phyloP scores from a whole-genome alignment of 2,888 invertebrate species.

The Calliopum simillimum region DNA sequence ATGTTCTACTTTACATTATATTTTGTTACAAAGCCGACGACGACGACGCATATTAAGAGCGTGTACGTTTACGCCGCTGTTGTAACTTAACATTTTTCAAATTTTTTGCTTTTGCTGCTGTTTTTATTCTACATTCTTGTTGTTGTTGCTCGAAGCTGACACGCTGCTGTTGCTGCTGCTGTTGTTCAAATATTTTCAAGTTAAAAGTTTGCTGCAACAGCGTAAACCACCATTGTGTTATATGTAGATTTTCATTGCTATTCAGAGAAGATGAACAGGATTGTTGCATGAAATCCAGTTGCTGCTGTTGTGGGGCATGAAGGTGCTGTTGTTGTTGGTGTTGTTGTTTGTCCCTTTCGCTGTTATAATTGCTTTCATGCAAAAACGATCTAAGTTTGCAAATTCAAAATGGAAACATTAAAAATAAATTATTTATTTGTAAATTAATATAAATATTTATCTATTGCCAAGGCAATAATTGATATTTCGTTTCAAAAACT shows the following conservation, averaged over 20 bases:
- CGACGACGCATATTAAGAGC: slow-evolving; percentile 1
- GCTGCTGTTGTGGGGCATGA: slow-evolving; percentile 32
- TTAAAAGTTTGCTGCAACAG: slow-evolving; percentile 62
- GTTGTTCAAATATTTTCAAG: slow-evolving; percentile 46
- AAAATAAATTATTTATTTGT: too few relatives aligned
- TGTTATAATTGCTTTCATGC: slow-evolving; percentile 53
- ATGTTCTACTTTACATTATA: neutral
- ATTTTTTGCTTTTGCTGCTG: too few relatives aligned
- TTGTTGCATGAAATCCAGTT: slow-evolving; percentile 37
- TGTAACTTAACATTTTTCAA: too few relatives aligned
- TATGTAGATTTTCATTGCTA: slow-evolving; percentile 52
- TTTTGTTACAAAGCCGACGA: neutral
- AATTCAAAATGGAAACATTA: neutral
- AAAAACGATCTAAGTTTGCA: slow-evolving; percentile 56
- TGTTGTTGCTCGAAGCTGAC: neutral
- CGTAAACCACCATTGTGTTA: slow-evolving; percentile 65
- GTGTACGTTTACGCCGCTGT: slow-evolving; percentile 18
- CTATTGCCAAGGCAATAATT: neutral
- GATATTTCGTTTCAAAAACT: slow-evolving; percentile 48
- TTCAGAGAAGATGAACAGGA: slow-evolving; percentile 21
- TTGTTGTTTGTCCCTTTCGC: slow-evolving; percentile 13
- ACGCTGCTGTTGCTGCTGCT: slow-evolving; percentile 44
- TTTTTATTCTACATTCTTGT: too few relatives aligned
- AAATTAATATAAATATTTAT: too few relatives aligned
- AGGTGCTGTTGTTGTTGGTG: slow-evolving; percentile 34